Conservation (phyloP, 2,113 vertebrate species). For the Chitala chitala region DNA sequence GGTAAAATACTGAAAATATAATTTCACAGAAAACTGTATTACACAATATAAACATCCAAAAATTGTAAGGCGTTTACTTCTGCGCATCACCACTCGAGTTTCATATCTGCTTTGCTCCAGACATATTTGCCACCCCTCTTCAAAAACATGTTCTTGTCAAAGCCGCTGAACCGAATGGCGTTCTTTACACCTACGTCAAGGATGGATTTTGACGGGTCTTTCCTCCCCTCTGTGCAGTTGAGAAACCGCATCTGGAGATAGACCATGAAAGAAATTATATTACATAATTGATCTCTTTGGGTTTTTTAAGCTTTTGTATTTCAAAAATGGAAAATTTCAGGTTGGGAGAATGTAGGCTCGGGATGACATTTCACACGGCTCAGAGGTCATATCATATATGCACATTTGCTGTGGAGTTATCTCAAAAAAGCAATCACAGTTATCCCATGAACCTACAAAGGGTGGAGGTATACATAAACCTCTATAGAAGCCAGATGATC, state of each 20-base stretch:
- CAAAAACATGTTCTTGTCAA: conserved; percentile 89
- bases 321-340: too few species aligned
- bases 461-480: neutral
- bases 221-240: conserved; percentile 78
- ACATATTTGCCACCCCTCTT: conserved; percentile 83
- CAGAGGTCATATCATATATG: too few species aligned
- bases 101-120: conserved; percentile 92
- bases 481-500: neutral
- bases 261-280: neutral
- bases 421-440: neutral
- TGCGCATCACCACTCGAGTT: conserved; percentile 76
- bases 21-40: neutral
- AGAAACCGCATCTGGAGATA: conserved; percentile 85
- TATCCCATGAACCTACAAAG: conserved; percentile 5
- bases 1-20: too few species aligned
- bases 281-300: too few species aligned
- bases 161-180: conserved; percentile 85
- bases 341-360: too few species aligned
- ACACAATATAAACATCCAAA: neutral
- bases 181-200: conserved; percentile 80
- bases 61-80: neutral
- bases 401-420: too few species aligned
- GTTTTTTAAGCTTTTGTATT: too few species aligned
- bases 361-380: too few species aligned
- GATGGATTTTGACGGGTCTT: conserved; percentile 88